These are phyloP conservation scores for Zalophus californianus DNA, from an alignment of 2,797 vertebrate genomes.

Conservation along the genomic window DNA sequence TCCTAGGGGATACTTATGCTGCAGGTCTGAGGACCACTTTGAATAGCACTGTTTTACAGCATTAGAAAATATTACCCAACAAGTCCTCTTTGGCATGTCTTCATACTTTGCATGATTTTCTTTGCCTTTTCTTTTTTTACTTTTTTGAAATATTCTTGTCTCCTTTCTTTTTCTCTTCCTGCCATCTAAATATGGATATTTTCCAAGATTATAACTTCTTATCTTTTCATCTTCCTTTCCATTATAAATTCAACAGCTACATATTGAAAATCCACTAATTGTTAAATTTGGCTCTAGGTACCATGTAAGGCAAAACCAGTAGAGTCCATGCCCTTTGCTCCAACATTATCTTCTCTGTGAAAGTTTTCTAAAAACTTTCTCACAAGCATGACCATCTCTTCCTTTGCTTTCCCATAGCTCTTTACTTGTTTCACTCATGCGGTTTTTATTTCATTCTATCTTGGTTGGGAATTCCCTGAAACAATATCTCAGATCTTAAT, in stretches of 20 bases:
- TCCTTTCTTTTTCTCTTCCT: not conserved
- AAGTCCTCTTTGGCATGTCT: not conserved
- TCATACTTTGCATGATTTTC: not conserved
- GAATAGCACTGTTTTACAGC: not conserved
- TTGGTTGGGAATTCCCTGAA: constrained; percentile 66
- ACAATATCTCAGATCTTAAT: constrained; percentile 60
- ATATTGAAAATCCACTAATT: not conserved
- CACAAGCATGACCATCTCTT: not conserved
- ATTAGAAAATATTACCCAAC: not conserved
- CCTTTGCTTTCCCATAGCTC: constrained; percentile 40
- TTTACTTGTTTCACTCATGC: constrained; percentile 60
- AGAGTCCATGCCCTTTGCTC: not conserved
- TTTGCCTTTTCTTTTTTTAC: not conserved
- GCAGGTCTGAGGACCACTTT: not conserved
- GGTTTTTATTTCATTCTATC: constrained; percentile 67
- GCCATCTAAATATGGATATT: not conserved
- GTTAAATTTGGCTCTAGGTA: not conserved
- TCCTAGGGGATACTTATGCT: not conserved
- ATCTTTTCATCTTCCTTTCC: constrained; percentile 20
- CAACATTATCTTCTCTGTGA: constrained; percentile 42
- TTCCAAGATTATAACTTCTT: constrained; percentile 28
- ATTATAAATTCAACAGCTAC: not conserved
- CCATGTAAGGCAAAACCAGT: not conserved
- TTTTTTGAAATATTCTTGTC: not conserved
- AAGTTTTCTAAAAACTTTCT: constrained; percentile 39